Conservation (phyloP, 2,113 vertebrate species). For the Pyxicephalus adspersus region DNA sequence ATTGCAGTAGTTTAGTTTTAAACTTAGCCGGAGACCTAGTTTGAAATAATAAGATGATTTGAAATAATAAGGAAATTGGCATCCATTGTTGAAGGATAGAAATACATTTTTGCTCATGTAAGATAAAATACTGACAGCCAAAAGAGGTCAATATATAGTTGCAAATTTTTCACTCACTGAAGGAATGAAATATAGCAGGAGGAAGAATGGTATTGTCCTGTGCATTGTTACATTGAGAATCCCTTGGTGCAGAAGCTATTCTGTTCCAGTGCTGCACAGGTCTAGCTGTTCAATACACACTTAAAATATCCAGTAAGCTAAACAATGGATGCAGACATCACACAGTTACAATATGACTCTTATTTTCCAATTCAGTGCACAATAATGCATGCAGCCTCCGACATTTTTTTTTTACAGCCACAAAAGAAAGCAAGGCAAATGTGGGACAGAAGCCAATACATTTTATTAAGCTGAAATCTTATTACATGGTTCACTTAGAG, state of each 20-base stretch:
- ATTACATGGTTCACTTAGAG: slow-evolving; percentile 53
- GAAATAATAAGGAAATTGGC: too few species aligned
- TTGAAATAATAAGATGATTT: too few species aligned
- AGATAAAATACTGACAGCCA: neutral
- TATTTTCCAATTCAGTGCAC: slow-evolving; percentile 53
- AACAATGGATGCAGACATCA: slow-evolving; percentile 45
- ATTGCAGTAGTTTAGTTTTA: too few species aligned
- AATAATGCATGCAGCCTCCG: slow-evolving; percentile 43
- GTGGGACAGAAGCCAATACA: slow-evolving; percentile 46
- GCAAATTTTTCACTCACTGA: neutral
- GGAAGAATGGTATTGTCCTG: neutral
- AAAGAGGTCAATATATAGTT: neutral
- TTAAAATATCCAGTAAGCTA: slow-evolving; percentile 42
- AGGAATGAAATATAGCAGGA: neutral
- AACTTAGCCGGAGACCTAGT: too few species aligned
- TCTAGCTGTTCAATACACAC: slow-evolving; percentile 46
- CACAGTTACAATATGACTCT: slow-evolving; percentile 38
- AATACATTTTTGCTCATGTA: neutral
- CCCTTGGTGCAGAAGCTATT: slow-evolving; percentile 8
- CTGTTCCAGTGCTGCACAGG: neutral
- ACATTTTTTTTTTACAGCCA: slow-evolving; percentile 37
- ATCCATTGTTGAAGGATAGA: too few species aligned
- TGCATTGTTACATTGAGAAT: slow-evolving; percentile 8
- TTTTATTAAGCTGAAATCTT: slow-evolving; percentile 54
- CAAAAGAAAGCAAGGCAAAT: slow-evolving; percentile 22